Evolutionary conservation across 2,113 vertebrate genomes (phyloP).

Genomic region (Pristiophorus japonicus): DNA sequence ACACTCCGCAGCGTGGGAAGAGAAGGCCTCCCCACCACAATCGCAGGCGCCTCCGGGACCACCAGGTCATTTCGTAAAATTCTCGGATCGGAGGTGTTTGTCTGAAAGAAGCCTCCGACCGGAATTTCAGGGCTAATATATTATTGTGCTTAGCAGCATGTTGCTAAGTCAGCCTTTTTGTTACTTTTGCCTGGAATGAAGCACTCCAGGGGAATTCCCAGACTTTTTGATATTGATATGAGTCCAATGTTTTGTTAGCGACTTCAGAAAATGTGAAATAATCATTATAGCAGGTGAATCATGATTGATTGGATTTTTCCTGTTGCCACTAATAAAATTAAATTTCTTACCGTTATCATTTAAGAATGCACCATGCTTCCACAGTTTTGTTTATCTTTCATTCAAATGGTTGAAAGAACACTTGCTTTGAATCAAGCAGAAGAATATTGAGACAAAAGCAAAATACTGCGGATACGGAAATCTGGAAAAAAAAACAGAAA

Average conservation of each 20-base stretch:
- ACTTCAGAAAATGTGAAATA: not conserved
- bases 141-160: not conserved
- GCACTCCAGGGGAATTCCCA: not conserved
- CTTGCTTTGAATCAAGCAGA: not conserved
- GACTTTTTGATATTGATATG: not conserved
- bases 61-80: too few species aligned
- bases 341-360: not conserved
- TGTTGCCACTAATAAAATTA: not conserved
- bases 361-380: not conserved
- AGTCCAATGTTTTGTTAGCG: not conserved
- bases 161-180: not conserved
- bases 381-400: not conserved
- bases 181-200: not conserved
- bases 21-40: too few species aligned
- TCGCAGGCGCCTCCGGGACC: too few species aligned
- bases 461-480: too few species aligned
- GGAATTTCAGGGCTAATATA: too few species aligned
- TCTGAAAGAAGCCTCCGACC: too few species aligned
- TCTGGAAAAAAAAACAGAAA: too few species aligned
- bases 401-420: too few species aligned
- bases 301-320: not conserved
- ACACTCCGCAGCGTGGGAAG: too few species aligned
- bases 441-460: not conserved
- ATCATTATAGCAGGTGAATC: not conserved
- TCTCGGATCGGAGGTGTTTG: too few species aligned